A percentile compares a stretch with the other conserved stretches of the same genome.
These are phyloP conservation scores for Cliona cf. orientalis DNA, from an alignment of 37 sponge, comb jelly and placozoan genomes.

Conservation along the genomic window DNA sequence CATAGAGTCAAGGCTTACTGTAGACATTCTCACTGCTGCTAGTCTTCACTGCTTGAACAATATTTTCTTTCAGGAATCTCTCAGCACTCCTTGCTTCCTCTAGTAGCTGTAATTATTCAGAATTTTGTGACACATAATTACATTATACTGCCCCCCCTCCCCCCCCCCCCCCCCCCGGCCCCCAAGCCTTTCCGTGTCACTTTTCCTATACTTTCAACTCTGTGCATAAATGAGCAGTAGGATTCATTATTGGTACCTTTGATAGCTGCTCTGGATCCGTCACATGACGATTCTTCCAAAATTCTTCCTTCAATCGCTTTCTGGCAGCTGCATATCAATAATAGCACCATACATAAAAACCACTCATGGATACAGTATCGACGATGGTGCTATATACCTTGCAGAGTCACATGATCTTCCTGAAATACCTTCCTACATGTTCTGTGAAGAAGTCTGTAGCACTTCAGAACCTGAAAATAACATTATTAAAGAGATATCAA, in stretches of 20 bases:
- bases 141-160: not conserved
- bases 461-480: conserved; percentile 2
- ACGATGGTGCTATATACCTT: not conserved
- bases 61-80: conserved; percentile 14
- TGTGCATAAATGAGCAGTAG: no score
- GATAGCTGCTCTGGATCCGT: conserved; percentile 34
- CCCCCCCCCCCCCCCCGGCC: no score
- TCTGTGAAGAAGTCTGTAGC: conserved; percentile 25
- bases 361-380: not conserved
- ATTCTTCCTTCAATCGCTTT: conserved; percentile 28
- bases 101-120: conserved; percentile 31
- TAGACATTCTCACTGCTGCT: conserved; percentile 8
- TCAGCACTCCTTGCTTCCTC: conserved; percentile 25
- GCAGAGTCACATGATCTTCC: conserved; percentile 4
- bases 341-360: not conserved
- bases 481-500: not conserved
- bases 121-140: not conserved
- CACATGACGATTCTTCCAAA: conserved; percentile 36
- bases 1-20: conserved; percentile 32
- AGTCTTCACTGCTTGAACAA: conserved; percentile 38
- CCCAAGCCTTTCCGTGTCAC: no score
- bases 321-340: conserved; percentile 17
- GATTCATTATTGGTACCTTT: conserved; percentile 10
- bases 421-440: conserved; percentile 34
- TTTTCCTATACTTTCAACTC: no score